Conservation (phyloP, 2,113 vertebrate genomes). For the Chunga burmeisteri region DNA sequence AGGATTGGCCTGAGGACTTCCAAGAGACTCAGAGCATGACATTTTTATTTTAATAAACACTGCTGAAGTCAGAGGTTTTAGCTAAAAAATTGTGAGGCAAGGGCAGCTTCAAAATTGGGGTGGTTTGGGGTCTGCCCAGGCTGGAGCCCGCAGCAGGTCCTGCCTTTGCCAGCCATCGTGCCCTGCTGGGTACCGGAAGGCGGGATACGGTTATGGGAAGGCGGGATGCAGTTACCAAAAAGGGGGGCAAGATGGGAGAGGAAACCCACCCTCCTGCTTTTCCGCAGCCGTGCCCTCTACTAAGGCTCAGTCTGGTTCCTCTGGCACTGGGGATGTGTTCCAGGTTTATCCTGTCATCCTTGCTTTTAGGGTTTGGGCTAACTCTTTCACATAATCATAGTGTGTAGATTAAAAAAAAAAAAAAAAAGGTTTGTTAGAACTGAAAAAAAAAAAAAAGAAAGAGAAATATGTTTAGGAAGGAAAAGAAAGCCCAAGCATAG, state of each 20-base stretch:
- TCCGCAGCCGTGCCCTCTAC: background rate
- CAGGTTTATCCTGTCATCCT: background rate
- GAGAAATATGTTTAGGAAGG: background rate
- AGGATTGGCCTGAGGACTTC: background rate
- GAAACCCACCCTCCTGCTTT: background rate
- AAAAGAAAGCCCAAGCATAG: background rate
- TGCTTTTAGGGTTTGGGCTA: background rate
- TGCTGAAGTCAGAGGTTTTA: background rate
- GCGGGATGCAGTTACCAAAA: background rate
- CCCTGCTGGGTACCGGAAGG: background rate
- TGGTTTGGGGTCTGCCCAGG: background rate
- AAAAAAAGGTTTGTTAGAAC: background rate
- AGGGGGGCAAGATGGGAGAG: background rate
- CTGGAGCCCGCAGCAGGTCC: background rate
- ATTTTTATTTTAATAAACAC: background rate
- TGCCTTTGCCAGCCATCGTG: accelerated
- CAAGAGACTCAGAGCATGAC: background rate
- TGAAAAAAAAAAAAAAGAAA: background rate
- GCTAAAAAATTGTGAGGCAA: background rate
- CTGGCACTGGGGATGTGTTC: no score
- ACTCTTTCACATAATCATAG: background rate
- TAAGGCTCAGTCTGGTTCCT: background rate
- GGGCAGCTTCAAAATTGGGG: background rate
- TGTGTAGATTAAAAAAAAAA: background rate
- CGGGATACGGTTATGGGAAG: background rate